Conservation (phyloP, 2,888 invertebrate species). For the Apeira syringaria region DNA sequence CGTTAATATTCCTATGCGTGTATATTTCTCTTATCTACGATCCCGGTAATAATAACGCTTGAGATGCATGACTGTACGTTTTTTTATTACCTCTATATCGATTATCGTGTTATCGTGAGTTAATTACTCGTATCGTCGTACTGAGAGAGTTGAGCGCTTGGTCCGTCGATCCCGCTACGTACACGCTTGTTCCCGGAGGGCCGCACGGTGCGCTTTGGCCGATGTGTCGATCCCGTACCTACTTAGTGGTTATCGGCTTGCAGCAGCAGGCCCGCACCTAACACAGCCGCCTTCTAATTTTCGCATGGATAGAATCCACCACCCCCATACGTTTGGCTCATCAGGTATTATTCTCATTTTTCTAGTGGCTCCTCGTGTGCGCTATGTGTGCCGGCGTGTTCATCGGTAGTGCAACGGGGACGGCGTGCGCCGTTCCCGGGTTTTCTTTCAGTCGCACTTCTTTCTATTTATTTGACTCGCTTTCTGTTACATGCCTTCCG, state of each 20-base stretch:
- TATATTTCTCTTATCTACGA: slow-evolving; percentile 84
- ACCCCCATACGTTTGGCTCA: slow-evolving; percentile 82
- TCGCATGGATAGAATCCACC: slow-evolving; percentile 82
- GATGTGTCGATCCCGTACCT: slow-evolving; percentile 70
- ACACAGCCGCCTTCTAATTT: slow-evolving; percentile 82
- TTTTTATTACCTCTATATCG: slow-evolving; percentile 83
- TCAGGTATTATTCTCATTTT: slow-evolving; percentile 81
- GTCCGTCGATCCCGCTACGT: slow-evolving; percentile 81
- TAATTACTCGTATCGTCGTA: slow-evolving; percentile 59
- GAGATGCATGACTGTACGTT: slow-evolving; percentile 94
- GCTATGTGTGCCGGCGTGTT: slow-evolving; percentile 76
- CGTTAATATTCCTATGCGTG: slow-evolving; percentile 80
- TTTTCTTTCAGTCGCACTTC: slow-evolving; percentile 70
- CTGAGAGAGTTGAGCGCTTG: slow-evolving; percentile 80
- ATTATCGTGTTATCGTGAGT: slow-evolving; percentile 73
- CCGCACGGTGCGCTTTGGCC: slow-evolving; percentile 80
- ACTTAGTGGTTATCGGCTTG: slow-evolving; percentile 74
- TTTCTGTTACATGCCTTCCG: slow-evolving; percentile 84
- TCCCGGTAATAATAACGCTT: slow-evolving; percentile 95
- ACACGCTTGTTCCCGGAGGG: slow-evolving; percentile 79
- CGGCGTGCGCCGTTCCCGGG: slow-evolving; percentile 61
- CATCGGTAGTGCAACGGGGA: slow-evolving; percentile 66
- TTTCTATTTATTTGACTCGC: slow-evolving; percentile 79
- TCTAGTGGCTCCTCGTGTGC: slow-evolving; percentile 77
- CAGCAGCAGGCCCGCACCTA: slow-evolving; percentile 79